phyloP scores from a whole-genome alignment of 2,113 vertebrate genomes.

The Morone chrysops region DNA sequence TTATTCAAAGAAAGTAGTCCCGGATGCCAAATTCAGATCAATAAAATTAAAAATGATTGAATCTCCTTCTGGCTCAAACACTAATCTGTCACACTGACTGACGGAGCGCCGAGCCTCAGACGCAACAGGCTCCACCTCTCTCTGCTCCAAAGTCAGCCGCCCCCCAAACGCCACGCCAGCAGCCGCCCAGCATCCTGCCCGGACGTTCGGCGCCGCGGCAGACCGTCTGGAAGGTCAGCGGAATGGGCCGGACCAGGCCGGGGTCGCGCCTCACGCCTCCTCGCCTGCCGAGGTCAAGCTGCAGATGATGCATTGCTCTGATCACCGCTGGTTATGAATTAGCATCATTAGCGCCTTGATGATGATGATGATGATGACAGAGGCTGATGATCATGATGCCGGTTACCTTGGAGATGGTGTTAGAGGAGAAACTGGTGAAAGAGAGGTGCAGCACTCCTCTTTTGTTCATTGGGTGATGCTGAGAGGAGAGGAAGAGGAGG shows the following conservation, averaged over 20 bases:
- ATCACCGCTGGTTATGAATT: constrained; percentile 47
- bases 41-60: neutral
- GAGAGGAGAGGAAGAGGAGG: neutral
- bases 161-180: neutral
- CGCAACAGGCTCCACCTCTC: neutral
- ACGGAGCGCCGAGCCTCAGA: neutral
- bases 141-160: constrained; percentile 55
- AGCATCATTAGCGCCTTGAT: constrained; percentile 44
- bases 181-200: constrained; percentile 54
- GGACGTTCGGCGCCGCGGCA: neutral
- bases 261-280: constrained; percentile 14
- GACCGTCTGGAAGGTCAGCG: constrained; percentile 60
- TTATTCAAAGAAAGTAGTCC: neutral
- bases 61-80: neutral
- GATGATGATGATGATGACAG: constrained; percentile 44
- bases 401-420: constrained; percentile 13
- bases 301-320: constrained; percentile 26
- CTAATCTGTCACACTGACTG: constrained; percentile 10
- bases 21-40: neutral
- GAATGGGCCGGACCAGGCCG: neutral
- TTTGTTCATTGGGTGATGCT: neutral
- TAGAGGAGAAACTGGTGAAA: constrained; percentile 4
- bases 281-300: constrained; percentile 30
- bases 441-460: neutral
- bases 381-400: constrained; percentile 39